These are phyloP conservation scores for Megaceryle torquata DNA, from an alignment of 2,113 vertebrate species.

Conservation along the genomic window DNA sequence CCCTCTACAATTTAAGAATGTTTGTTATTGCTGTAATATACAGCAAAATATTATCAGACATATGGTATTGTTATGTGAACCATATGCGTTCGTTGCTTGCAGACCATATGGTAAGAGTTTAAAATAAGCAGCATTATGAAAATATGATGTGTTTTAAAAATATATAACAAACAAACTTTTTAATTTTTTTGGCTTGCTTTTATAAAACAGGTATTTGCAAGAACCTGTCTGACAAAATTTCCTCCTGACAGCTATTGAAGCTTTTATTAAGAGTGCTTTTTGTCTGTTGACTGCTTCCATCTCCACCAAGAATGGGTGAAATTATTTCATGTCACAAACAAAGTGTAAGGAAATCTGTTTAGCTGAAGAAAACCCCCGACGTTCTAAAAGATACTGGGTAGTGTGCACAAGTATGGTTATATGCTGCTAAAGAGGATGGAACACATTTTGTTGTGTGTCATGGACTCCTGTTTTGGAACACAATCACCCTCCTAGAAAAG, in stretches of 20 bases:
- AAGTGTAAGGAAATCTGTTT: not conserved
- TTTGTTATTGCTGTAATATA: slow-evolving; percentile 39
- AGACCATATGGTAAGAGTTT: slow-evolving; percentile 58
- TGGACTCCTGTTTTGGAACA: not conserved
- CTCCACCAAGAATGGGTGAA: not conserved
- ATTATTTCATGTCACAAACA: not conserved
- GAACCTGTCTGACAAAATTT: not conserved
- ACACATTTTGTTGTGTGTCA: not conserved
- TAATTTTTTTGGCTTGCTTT: not conserved
- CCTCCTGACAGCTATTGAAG: not conserved
- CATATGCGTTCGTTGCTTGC: slow-evolving; percentile 46
- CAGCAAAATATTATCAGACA: slow-evolving; percentile 49
- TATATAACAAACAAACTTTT: not conserved
- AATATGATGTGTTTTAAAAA: slow-evolving; percentile 31
- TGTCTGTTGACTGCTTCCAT: not conserved
- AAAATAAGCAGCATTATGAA: slow-evolving; percentile 58
- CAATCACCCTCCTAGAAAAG: not conserved
- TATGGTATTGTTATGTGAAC: slow-evolving; percentile 50
- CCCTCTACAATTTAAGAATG: slow-evolving; percentile 30
- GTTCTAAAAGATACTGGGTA: not conserved
- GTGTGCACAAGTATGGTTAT: rapidly evolving
- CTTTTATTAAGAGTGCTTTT: not conserved
- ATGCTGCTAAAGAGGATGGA: not conserved
- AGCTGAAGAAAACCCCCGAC: not conserved
- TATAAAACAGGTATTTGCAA: not conserved